A percentile compares a stretch with the other conserved stretches of the same genome.
Conservation (phyloP, 2,113 vertebrate species). For the Myotis yumanensis region DNA sequence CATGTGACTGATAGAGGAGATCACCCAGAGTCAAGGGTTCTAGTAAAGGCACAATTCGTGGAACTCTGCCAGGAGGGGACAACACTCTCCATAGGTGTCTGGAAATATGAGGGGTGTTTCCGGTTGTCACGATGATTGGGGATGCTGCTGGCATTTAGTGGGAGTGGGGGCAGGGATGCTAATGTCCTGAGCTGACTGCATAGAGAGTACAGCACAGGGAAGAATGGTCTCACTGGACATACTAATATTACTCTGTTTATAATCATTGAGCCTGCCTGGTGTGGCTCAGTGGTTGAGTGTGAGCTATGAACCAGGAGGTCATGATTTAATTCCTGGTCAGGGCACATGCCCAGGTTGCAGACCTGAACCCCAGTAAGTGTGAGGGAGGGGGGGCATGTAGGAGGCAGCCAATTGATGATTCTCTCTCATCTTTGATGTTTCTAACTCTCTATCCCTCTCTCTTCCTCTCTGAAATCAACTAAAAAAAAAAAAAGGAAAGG, state of each 20-base stretch:
- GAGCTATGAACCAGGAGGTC: too few species aligned
- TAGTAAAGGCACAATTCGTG: background rate
- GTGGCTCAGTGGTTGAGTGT: too few species aligned
- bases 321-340: too few species aligned
- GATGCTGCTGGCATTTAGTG: background rate
- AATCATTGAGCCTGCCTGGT: background rate
- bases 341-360: too few species aligned
- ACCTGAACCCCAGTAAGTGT: too few species aligned
- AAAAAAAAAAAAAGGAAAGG: background rate
- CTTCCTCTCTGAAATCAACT: too few species aligned
- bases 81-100: background rate
- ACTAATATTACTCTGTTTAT: background rate
- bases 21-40: background rate
- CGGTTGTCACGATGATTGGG: background rate
- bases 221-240: background rate
- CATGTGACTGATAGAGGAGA: background rate
- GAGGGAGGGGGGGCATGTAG: too few species aligned
- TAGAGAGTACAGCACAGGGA: background rate
- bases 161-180: background rate
- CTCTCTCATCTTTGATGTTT: too few species aligned
- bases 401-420: too few species aligned
- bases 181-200: background rate
- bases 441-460: too few species aligned
- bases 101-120: background rate
- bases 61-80: background rate